Conservation (phyloP, 1,140 invertebrate species). For the Drosophila quadrilineata region DNA sequence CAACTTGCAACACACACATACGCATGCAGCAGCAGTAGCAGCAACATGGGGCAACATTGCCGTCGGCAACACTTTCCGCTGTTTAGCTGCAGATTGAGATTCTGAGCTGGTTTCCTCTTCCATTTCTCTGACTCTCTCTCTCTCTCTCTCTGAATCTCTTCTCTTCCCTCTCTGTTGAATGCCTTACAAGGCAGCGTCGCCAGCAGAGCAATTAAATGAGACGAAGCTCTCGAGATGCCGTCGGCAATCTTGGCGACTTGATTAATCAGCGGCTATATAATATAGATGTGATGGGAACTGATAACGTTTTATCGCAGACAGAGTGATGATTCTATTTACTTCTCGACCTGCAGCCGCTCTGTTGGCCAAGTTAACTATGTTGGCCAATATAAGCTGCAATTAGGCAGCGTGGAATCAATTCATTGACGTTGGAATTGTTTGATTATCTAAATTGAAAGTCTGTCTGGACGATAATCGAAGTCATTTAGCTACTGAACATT, state of each 20-base stretch:
- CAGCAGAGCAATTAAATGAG: slow-evolving; percentile 66
- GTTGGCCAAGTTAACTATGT: slow-evolving; percentile 26
- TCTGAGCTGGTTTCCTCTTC: background rate
- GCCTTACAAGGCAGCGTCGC: slow-evolving; percentile 61
- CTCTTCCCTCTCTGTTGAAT: slow-evolving; percentile 41
- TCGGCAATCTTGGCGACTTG: slow-evolving; percentile 56
- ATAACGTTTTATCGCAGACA: slow-evolving; percentile 63
- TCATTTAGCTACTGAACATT: slow-evolving; percentile 19
- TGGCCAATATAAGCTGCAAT: slow-evolving; percentile 52
- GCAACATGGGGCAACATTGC: background rate
- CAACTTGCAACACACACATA: background rate
- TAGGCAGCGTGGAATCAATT: slow-evolving; percentile 20
- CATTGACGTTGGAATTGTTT: background rate
- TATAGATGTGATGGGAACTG: slow-evolving; percentile 72
- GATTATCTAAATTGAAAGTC: background rate
- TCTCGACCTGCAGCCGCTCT: slow-evolving; percentile 20
- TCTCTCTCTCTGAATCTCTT: slow-evolving; percentile 1
- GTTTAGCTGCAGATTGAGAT: slow-evolving; percentile 4
- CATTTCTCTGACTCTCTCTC: background rate
- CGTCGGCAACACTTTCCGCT: slow-evolving; percentile 51
- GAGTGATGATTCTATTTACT: slow-evolving; percentile 73
- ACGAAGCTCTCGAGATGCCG: too few species aligned
- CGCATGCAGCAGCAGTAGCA: slow-evolving; percentile 3
- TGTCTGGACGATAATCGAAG: background rate
- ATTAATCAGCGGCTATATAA: slow-evolving; percentile 71